phyloP scores from a whole-genome alignment of 1,140 invertebrate genomes.

The Himalopsyche phryganea region DNA sequence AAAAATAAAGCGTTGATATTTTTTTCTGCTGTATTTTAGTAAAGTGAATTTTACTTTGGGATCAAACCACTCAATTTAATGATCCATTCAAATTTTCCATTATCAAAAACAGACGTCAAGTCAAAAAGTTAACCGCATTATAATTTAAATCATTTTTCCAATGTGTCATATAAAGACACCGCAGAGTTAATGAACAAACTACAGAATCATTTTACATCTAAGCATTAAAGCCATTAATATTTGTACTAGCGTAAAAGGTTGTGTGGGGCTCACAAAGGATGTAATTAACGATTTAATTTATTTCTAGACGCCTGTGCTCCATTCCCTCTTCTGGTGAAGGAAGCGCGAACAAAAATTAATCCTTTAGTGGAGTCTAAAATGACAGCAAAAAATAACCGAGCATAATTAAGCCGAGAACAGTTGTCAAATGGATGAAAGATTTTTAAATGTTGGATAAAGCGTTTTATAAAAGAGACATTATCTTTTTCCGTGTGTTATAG shows the following conservation, averaged over 20 bases:
- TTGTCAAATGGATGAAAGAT: conserved; percentile 15
- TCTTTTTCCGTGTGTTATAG: too few relatives aligned
- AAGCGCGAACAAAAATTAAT: conserved; percentile 29
- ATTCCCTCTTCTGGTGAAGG: conserved; percentile 15
- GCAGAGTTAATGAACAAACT: conserved; percentile 21
- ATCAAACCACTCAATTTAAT: too few relatives aligned
- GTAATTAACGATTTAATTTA: conserved; percentile 35
- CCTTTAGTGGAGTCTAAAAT: conserved; percentile 22
- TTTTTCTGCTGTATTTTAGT: too few relatives aligned
- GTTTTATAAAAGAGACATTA: too few relatives aligned
- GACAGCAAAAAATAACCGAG: conserved; percentile 20
- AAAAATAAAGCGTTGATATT: too few relatives aligned
- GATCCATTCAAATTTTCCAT: too few relatives aligned
- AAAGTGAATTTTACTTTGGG: too few relatives aligned
- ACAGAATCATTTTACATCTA: conserved; percentile 20
- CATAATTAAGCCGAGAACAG: conserved; percentile 25
- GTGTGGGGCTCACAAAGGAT: conserved; percentile 28
- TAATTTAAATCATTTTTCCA: neutral
- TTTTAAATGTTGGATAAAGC: too few relatives aligned
- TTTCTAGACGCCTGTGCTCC: conserved; percentile 25
- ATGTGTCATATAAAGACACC: conserved; percentile 16
- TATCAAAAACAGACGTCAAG: neutral
- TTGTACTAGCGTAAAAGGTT: conserved; percentile 15
- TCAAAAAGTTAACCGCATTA: neutral
- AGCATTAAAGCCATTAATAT: conserved; percentile 23